Base-by-base conservation (phyloP, 2,113 vertebrate genomes). In the Rhagologus leucostigma region DNA sequence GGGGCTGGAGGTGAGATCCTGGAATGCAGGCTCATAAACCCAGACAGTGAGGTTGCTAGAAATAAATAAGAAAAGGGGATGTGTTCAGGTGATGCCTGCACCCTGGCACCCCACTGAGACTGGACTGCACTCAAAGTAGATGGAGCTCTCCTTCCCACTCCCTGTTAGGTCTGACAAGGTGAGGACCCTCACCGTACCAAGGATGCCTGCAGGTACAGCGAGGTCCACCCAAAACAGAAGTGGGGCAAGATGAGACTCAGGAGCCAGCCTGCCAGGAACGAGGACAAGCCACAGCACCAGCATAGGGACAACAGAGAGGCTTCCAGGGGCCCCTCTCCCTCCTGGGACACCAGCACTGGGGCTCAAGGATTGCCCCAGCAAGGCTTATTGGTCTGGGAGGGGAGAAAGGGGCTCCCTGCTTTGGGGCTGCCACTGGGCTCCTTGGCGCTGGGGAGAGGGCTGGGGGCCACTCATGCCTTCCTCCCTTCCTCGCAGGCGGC, bases 401-500 rank as follows among this genome's bases (percentile, higher is more conserved):
- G 80, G 47, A 91, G 65, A 89, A 82, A 77, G 69, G 71, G 88
- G 42, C 53, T 87, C 64, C 50, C 78, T 55, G 70, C 62, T 69
- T 17, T 3, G 13, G 76, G 79, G 41, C 47, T 50, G 56, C 47
- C 37, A n/a, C 57, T 1, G 9, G 84, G 78, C 70, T 95, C 81
- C 94, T 96, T n/a, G 27, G 84, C 4, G 2, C 78, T 78, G 89
- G 87, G 87, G 78, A 69, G 79, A 93, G 90, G 82, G 68, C 2
- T 41, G 63, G 75, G 83, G 96, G 95, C 55, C 8, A 23, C 89
- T 98, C 95, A 99, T 16, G 99, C 98, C 98, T 98, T 98, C 96
- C 98, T 95, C 92, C 97, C 98, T 87, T 98, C 98, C 79, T 98
- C 98, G 8, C 99, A 99, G 60, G 98, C 98, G 1, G 99, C 96